Base-by-base conservation (phyloP, 2,888 invertebrate species). In the Caenorhabditis angaria region DNA sequence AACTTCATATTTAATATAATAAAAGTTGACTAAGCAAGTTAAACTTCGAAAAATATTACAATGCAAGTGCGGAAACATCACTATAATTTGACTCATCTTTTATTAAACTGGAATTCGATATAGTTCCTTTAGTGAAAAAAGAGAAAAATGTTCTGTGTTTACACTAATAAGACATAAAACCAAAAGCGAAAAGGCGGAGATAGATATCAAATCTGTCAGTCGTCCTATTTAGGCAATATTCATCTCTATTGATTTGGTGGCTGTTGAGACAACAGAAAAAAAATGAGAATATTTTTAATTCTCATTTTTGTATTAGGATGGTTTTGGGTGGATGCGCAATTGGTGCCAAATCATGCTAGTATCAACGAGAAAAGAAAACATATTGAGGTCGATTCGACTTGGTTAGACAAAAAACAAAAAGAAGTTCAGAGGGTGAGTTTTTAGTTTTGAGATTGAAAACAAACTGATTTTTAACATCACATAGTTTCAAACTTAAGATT, bases 311-410 rank as follows among this genome's bases (percentile, higher is more conserved):
- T 41, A n/a, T n/a, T n/a, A 18, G 41, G 18, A 41, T 41, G 41
- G 41, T 41, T 12, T 41, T 51, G 2, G 51, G 61, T 63, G 5
- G 51, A 27, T n/a, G 27, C 73, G 2, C 73, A 77, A 22, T 27
- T 70, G 28, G 47, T 65, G 10, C 87, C 86, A 1, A 86, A 86
- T 60, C 83, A 86, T 59, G 85, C 80, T 5, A 73, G 77, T 20
- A 32, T 86, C 22, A 87, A 86, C 57, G 83, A 87, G 54, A 78
- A 80, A 59, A 74, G 83, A 24, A 85, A 85, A 57, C 87, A 87
- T 70, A 86, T 86, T 62, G 86, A 86, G 51, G 86, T 78, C 24
- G 86, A 86, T 66, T 76, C 85, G 3, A 59, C 78, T 1, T 86
- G 86, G 86, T 68, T 86, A 48, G 85, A 85, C 57, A 86, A 86